These are phyloP conservation scores for Gibbula magus DNA, from an alignment of 2,888 invertebrate genomes.

Conservation along the genomic window DNA sequence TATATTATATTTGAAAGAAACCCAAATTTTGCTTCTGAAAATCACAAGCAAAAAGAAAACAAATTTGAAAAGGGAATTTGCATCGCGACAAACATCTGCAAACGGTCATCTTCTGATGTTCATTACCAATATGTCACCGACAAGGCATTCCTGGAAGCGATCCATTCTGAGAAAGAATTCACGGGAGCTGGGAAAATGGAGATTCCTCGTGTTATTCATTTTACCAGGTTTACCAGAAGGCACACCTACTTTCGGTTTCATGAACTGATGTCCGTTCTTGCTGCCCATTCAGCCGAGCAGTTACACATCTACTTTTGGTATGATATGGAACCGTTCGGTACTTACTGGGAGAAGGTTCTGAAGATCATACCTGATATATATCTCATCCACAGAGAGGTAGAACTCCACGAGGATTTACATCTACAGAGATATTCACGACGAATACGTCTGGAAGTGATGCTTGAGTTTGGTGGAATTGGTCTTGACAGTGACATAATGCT, in stretches of 20 bases:
- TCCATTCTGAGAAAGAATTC: too few relatives aligned
- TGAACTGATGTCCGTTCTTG: constrained; percentile 3
- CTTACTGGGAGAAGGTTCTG: not conserved
- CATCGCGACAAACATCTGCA: too few relatives aligned
- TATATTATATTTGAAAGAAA: too few relatives aligned
- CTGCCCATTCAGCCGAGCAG: not conserved
- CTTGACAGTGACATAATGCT: not conserved
- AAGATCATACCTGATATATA: not conserved
- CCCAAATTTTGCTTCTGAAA: too few relatives aligned
- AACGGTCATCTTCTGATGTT: too few relatives aligned
- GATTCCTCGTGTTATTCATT: too few relatives aligned
- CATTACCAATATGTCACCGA: too few relatives aligned
- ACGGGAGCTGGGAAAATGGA: too few relatives aligned
- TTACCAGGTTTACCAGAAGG: too few relatives aligned
- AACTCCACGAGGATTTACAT: not conserved
- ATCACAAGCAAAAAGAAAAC: too few relatives aligned
- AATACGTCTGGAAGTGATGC: constrained; percentile 2
- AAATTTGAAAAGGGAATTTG: too few relatives aligned
- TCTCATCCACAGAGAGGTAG: not conserved
- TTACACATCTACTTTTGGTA: not conserved
- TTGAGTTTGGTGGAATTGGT: constrained; percentile 15
- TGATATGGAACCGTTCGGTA: constrained; percentile 5
- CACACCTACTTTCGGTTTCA: not conserved
- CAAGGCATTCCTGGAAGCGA: too few relatives aligned
- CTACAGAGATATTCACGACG: not conserved